These are phyloP conservation scores for Xylocopa sonorina DNA, from an alignment of 1,140 invertebrate species.

Conservation along the genomic window DNA sequence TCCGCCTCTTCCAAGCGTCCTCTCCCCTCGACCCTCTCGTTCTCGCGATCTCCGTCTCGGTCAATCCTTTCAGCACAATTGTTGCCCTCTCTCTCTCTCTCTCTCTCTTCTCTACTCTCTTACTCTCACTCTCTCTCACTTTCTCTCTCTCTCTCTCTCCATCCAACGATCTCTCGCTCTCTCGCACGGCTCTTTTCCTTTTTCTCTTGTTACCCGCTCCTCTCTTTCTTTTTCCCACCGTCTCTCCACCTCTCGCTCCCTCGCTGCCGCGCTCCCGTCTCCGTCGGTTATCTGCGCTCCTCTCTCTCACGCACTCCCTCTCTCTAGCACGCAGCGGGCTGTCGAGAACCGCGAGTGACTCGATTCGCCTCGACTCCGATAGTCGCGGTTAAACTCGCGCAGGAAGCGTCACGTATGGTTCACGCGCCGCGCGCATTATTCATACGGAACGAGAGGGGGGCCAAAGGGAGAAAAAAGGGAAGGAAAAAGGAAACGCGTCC, in stretches of 20 bases:
- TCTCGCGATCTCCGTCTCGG: slow-evolving; percentile 13
- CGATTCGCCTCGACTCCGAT: slow-evolving; percentile 61
- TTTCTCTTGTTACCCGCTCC: no score
- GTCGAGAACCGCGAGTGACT: slow-evolving; percentile 49
- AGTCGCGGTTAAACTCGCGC: slow-evolving; percentile 73
- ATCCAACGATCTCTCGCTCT: slow-evolving; percentile 43
- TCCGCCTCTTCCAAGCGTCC: slow-evolving; percentile 1
- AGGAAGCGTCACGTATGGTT: slow-evolving; percentile 29
- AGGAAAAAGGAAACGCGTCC: not conserved
- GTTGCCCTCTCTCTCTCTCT: not conserved
- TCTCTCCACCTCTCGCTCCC: not conserved
- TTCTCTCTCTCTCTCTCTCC: not conserved
- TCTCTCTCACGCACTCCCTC: slow-evolving; percentile 35
- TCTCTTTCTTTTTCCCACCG: not conserved
- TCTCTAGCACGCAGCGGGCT: slow-evolving; percentile 38
- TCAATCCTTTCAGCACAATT: slow-evolving; percentile 16
- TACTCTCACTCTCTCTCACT: slow-evolving; percentile 5
- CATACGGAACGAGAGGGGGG: not conserved
- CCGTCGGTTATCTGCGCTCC: not conserved
- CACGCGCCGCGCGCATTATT: slow-evolving; percentile 21
- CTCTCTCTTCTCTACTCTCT: slow-evolving; percentile 1
- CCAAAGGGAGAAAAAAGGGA: not conserved
- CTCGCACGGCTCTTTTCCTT: slow-evolving; percentile 5
- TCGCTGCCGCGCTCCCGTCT: slow-evolving; percentile 15
- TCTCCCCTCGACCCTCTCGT: not conserved